Conservation (phyloP, 2,113 vertebrate genomes). For the Nettapus auritus region DNA sequence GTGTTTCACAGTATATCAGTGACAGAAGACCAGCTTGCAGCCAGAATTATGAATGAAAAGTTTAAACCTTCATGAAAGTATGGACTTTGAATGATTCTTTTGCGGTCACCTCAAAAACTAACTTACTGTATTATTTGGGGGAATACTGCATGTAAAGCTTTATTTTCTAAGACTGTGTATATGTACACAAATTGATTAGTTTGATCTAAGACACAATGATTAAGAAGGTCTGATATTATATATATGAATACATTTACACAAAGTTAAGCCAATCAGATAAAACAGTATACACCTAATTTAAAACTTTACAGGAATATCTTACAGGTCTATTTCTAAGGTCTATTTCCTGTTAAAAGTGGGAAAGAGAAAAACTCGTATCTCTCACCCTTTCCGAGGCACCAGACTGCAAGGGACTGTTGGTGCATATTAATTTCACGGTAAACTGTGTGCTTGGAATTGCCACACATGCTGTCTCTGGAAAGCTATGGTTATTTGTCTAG, state of each 20-base stretch:
- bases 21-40: constrained; percentile 55
- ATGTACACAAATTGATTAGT: background rate
- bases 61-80: constrained; percentile 2
- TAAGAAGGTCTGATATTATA: background rate
- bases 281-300: background rate
- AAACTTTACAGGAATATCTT: background rate
- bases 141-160: background rate
- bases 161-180: background rate
- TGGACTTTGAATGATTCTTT: background rate
- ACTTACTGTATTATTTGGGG: background rate
- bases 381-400: background rate
- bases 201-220: background rate
- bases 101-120: background rate
- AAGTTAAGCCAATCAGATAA: background rate
- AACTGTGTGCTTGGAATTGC: constrained; percentile 49
- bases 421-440: constrained; percentile 55
- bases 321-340: constrained; percentile 1
- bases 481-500: constrained; percentile 26
- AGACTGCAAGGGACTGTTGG: constrained; percentile 46
- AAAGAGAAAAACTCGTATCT: background rate
- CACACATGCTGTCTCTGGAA: constrained; percentile 45
- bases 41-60: constrained; percentile 60
- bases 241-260: background rate
- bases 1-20: constrained; percentile 51
- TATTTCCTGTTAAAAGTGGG: background rate